Conservation (phyloP, 1,140 invertebrate species). For the Atta colombica region DNA sequence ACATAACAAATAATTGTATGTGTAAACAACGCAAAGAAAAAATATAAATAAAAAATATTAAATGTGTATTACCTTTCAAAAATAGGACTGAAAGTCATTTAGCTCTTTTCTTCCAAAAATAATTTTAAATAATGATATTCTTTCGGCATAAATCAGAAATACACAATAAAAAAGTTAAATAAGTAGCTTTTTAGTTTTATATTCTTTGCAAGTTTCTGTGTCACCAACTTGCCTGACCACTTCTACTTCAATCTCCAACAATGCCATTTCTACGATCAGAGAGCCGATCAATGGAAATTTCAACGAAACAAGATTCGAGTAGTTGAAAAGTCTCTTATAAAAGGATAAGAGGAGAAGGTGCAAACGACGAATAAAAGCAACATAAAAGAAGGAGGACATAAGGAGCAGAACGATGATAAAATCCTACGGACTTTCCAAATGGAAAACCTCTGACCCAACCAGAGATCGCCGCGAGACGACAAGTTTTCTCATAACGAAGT, state of each 20-base stretch:
- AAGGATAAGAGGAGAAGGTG: constrained; percentile 30
- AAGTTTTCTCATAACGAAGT: constrained; percentile 75
- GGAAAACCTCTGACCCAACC: constrained; percentile 45
- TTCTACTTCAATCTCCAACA: constrained; percentile 4
- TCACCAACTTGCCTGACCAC: neutral
- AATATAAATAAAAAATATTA: neutral
- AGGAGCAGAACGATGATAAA: constrained; percentile 14
- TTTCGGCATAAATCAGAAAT: constrained; percentile 1
- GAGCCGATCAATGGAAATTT: constrained; percentile 69
- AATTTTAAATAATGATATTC: neutral
- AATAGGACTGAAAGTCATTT: neutral
- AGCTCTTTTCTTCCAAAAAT: neutral
- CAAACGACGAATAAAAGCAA: constrained; percentile 31
- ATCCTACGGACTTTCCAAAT: constrained; percentile 64
- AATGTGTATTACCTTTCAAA: neutral
- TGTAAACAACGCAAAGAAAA: neutral
- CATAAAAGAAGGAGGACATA: constrained; percentile 10
- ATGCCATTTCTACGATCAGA: constrained; percentile 27
- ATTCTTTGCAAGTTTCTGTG: constrained; percentile 1
- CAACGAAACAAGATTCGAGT: constrained; percentile 59
- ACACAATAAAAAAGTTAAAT: neutral
- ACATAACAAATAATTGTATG: neutral
- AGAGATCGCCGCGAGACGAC: constrained; percentile 64
- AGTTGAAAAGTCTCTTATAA: constrained; percentile 30
- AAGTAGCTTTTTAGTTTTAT: neutral